Base-by-base conservation (phyloP, 1,140 invertebrate species). In the Polypedilum vanderplanki region DNA sequence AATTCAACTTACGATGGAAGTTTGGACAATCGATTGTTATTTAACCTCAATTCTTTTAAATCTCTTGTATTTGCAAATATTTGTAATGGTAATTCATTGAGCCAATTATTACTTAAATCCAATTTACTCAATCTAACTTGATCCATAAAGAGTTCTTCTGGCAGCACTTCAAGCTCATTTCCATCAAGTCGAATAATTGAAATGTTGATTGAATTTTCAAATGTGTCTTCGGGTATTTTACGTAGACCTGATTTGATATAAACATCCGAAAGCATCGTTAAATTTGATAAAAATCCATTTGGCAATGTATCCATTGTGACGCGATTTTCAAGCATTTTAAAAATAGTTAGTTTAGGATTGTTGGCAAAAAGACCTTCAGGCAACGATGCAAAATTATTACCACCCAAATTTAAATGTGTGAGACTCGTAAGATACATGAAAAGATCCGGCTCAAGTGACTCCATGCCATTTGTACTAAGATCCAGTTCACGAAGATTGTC, bases 381-480 rank as follows among this genome's bases (percentile, higher is more conserved):
- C 74, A 90, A 77, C 12, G 83, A 80, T 1, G 82, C 84, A 77
- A 90, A 87, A 75, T 85, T 85, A 79, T 90, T 90, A 10, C 80
- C 83, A 76, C 83, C 86, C 67, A 90, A 80, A 78, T 87, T 87
- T n/a, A 90, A 78, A 75, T 84, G 83, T 75, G 83, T 85, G 12
- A 91, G 80, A 76, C 87, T 87, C 33, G 79, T 82, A 22, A 90
- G 79, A 73, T 86, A 83, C 1, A 82, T 80, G 77, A 91, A 90
- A 46, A 89, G 81, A 75, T 86, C 84, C 3, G 83, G 78, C 2
- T 85, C 83, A 57, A 91, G 81, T 24, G 84, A 82, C 24, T 84
- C 84, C 74, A 91, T 82, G n/a, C 85, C 82, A 79, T 90, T 91
- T 7, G 81, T 82, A 77, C 85, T 87, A 18, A 90, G 77, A 80